phyloP scores from a whole-genome alignment of 2,888 invertebrate species.

The Cosmia trapezina region DNA sequence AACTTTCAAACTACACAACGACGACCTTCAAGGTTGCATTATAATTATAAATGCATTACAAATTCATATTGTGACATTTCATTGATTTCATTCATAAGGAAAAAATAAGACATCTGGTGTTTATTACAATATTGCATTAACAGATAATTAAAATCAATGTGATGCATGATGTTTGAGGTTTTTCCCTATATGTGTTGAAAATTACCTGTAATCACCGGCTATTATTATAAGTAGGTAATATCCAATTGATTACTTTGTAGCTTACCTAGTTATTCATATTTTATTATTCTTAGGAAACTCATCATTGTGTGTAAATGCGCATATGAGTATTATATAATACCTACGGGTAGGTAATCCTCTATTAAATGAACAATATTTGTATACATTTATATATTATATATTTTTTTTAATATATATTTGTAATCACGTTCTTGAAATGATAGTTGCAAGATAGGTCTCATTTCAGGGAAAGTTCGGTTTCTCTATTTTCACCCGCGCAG shows the following conservation, averaged over 20 bases:
- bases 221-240: slow-evolving; percentile 30
- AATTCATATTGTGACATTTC: slow-evolving; percentile 48
- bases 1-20: slow-evolving; percentile 38
- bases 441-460: too few species aligned
- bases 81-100: slow-evolving; percentile 42
- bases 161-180: slow-evolving; percentile 20
- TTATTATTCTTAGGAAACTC: slow-evolving; percentile 10
- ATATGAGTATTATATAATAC: not conserved
- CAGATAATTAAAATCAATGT: slow-evolving; percentile 28
- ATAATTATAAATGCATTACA: slow-evolving; percentile 29
- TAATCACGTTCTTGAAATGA: too few species aligned
- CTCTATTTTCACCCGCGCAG: too few species aligned
- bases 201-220: slow-evolving; percentile 22
- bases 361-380: too few species aligned
- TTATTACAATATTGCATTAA: slow-evolving; percentile 28
- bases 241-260: slow-evolving; percentile 28
- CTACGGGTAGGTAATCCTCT: too few species aligned
- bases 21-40: slow-evolving; percentile 22
- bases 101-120: slow-evolving; percentile 27
- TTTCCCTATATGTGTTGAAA: slow-evolving; percentile 30
- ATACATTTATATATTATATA: too few species aligned
- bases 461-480: too few species aligned
- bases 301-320: not conserved
- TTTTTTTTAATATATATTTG: too few species aligned
- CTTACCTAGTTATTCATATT: not conserved